Evolutionary conservation across 1,140 invertebrate genomes (phyloP).

Genomic region (Drosophila truncata): DNA sequence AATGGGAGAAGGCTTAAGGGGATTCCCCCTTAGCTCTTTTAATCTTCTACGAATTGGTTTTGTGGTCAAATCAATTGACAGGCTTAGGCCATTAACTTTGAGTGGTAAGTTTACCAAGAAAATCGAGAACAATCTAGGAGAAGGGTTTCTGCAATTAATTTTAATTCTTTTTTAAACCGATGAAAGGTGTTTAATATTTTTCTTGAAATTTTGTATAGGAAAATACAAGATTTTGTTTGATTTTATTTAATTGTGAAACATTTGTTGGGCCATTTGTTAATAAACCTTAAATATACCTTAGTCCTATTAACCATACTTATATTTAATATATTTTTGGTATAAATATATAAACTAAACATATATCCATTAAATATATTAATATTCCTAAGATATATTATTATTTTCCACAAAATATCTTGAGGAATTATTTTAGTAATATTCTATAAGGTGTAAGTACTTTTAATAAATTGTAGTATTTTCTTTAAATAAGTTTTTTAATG

Average conservation of each 20-base stretch:
- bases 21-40: not conserved
- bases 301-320: not conserved
- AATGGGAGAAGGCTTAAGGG: slow-evolving; percentile 30
- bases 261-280: not conserved
- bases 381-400: not conserved
- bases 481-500: not conserved
- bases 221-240: not conserved
- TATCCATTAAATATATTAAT: not conserved
- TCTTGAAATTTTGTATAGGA: not conserved
- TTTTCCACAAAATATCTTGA: not conserved
- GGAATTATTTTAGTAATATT: not conserved
- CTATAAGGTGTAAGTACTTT: too few relatives aligned
- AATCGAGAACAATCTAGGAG: not conserved
- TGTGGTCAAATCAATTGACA: slow-evolving; percentile 25
- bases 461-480: not conserved
- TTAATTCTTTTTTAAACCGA: not conserved
- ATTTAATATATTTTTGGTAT: not conserved
- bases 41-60: slow-evolving; percentile 39
- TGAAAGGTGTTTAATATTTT: not conserved
- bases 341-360: too few relatives aligned
- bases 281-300: not conserved
- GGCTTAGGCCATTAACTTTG: slow-evolving; percentile 20
- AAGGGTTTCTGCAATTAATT: not conserved
- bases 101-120: not conserved
- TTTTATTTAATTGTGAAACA: not conserved